Percentiles rank a stretch among this genome's conserved stretches.
These are phyloP conservation scores for Panagrolaimus sp. DNA, from an alignment of 1,140 invertebrate species.

Conservation along the genomic window DNA sequence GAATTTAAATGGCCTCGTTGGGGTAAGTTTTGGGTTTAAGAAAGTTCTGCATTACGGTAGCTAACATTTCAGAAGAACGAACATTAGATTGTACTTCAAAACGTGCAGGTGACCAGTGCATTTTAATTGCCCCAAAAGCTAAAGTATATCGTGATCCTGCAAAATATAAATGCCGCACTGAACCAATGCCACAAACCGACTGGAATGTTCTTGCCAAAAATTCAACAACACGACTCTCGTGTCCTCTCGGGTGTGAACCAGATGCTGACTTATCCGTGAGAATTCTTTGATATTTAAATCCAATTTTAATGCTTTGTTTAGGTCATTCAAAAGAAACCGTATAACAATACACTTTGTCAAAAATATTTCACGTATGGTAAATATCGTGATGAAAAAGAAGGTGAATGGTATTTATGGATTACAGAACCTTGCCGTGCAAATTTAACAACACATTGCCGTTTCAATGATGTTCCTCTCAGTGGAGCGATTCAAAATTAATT, in stretches of 20 bases:
- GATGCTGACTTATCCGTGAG: slow-evolving; percentile 46
- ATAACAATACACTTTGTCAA: slow-evolving; percentile 47
- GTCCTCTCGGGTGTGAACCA: slow-evolving; percentile 47
- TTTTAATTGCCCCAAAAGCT: slow-evolving; percentile 27
- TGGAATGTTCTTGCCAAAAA: slow-evolving; percentile 47
- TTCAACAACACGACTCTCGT: slow-evolving; percentile 40
- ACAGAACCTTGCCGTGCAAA: slow-evolving; percentile 49
- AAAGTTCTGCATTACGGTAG: background rate
- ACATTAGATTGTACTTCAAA: slow-evolving; percentile 35
- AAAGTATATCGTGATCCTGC: slow-evolving; percentile 26
- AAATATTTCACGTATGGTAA: slow-evolving; percentile 55
- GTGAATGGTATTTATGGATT: slow-evolving; percentile 53
- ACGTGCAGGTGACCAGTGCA: slow-evolving; percentile 20
- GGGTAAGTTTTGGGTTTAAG: slow-evolving; percentile 14
- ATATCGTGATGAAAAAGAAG: slow-evolving; percentile 42
- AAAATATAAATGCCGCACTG: slow-evolving; percentile 33
- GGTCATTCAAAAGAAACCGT: slow-evolving; percentile 47
- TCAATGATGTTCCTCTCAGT: slow-evolving; percentile 46
- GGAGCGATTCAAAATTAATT: no score
- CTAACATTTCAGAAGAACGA: slow-evolving; percentile 33
- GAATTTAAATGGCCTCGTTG: slow-evolving; percentile 28
- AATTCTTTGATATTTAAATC: background rate
- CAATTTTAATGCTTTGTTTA: slow-evolving; percentile 2
- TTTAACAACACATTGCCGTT: slow-evolving; percentile 51
- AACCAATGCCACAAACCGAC: slow-evolving; percentile 48